Conservation (phyloP, 2,888 invertebrate genomes). For the Pristionchus arcanus region DNA sequence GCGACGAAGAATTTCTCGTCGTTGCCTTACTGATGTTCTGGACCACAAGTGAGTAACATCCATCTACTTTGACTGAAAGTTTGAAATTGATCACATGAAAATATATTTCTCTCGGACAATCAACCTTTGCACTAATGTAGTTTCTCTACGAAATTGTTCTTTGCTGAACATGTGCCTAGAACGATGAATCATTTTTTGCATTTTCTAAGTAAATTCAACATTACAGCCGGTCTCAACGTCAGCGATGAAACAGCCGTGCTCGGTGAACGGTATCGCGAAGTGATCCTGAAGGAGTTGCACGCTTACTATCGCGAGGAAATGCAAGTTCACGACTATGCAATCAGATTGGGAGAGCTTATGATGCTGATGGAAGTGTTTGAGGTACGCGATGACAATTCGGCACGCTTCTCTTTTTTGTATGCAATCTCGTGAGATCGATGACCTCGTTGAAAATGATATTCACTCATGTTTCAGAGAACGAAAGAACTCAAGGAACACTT, state of each 20-base stretch:
- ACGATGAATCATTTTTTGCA: too few species aligned
- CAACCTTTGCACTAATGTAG: too few species aligned
- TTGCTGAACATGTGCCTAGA: too few species aligned
- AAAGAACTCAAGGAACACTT: slow-evolving; percentile 27
- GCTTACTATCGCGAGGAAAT: slow-evolving; percentile 1
- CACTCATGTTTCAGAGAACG: neutral
- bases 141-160: too few species aligned
- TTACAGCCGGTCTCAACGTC: neutral
- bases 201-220: neutral
- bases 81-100: too few species aligned
- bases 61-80: too few species aligned
- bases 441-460: neutral
- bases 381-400: neutral
- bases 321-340: neutral
- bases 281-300: slow-evolving; percentile 4
- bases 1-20: slow-evolving; percentile 10
- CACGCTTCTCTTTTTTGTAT: too few species aligned
- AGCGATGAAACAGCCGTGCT: neutral
- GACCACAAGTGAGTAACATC: neutral
- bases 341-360: neutral
- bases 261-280: neutral
- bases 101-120: too few species aligned
- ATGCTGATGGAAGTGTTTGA: slow-evolving; percentile 5
- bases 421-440: too few species aligned
- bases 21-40: neutral